Evolutionary conservation across 2,797 vertebrate genomes (phyloP).

Genomic region (Oophaga sylvatica): DNA sequence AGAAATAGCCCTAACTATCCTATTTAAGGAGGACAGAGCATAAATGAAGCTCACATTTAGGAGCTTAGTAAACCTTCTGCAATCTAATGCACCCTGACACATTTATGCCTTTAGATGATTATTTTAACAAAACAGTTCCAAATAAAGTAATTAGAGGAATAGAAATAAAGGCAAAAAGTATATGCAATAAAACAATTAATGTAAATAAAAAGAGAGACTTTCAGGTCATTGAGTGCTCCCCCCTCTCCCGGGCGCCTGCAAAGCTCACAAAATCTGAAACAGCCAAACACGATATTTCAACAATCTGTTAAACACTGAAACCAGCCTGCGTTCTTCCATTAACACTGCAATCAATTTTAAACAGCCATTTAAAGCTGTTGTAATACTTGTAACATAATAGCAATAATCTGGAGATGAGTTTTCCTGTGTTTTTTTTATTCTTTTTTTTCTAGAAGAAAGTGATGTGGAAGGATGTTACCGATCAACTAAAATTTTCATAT

Average conservation of each 20-base stretch:
- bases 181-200: conserved; percentile 3
- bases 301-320: conserved; percentile 62
- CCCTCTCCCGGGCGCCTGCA: conserved; percentile 40
- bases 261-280: conserved; percentile 60
- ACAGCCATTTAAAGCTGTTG: conserved; percentile 63
- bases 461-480: neutral
- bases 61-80: neutral
- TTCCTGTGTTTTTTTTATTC: conserved; percentile 9
- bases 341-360: conserved; percentile 63
- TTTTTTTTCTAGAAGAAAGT: conserved; percentile 31
- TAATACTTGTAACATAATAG: conserved; percentile 63
- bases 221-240: conserved; percentile 13
- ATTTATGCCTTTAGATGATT: neutral
- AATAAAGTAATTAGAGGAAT: neutral
- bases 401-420: conserved; percentile 62
- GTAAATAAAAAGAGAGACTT: conserved; percentile 1
- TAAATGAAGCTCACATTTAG: neutral
- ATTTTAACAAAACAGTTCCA: neutral
- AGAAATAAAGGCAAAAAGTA: neutral
- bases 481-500: neutral
- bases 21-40: neutral
- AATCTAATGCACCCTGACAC: neutral
- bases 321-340: conserved; percentile 61
- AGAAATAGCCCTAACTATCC: neutral
- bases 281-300: conserved; percentile 62